phyloP scores from a whole-genome alignment of 2,888 invertebrate genomes.

The Amphipoea oculea region DNA sequence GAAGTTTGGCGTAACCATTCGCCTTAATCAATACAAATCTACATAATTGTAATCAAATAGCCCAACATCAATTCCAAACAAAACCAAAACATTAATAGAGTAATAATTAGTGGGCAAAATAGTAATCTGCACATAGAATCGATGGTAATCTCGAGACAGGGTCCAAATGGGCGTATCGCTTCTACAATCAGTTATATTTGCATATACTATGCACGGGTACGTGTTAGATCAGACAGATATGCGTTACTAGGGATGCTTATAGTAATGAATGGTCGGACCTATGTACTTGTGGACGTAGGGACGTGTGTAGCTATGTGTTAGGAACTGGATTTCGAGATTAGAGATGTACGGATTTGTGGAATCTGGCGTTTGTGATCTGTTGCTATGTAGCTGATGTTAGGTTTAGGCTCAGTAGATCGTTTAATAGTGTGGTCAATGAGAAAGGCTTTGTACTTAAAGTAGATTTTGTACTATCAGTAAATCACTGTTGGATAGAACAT shows the following conservation, averaged over 20 bases:
- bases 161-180: conserved; percentile 73
- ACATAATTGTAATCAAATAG: conserved; percentile 23
- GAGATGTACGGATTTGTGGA: conserved; percentile 48
- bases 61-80: conserved; percentile 50
- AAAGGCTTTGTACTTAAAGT: background rate
- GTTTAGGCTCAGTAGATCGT: background rate
- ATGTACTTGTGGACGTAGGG: conserved; percentile 4
- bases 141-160: conserved; percentile 59
- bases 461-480: background rate
- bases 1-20: no score
- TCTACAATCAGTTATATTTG: conserved; percentile 72
- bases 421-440: background rate
- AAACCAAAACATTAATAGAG: conserved; percentile 64
- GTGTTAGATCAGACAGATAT: conserved; percentile 65
- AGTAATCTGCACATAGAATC: conserved; percentile 66
- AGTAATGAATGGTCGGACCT: conserved; percentile 55
- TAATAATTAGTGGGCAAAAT: conserved; percentile 73
- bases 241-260: conserved; percentile 58
- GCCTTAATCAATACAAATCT: no score
- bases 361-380: conserved; percentile 40
- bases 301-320: background rate
- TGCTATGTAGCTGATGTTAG: background rate
- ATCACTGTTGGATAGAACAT: background rate
- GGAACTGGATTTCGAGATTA: conserved; percentile 36
- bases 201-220: conserved; percentile 74